phyloP scores from a whole-genome alignment of 2,888 invertebrate species.

The Luperina nickerlii region DNA sequence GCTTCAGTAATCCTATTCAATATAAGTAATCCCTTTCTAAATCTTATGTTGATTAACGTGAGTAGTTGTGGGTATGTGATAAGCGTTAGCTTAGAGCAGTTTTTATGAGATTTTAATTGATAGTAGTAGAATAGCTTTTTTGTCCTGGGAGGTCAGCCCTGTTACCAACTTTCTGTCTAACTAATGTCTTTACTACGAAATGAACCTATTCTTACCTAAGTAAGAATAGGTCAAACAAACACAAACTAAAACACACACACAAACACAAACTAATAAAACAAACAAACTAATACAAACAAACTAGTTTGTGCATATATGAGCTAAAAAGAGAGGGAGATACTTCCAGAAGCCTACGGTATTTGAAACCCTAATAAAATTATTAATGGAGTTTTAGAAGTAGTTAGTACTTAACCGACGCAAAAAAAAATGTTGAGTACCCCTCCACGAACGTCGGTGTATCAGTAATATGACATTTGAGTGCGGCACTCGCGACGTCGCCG shows the following conservation, averaged over 20 bases:
- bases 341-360: neutral
- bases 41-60: neutral
- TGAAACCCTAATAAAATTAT: neutral
- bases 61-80: no score
- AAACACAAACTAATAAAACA: no score
- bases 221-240: no score
- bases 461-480: conserved; percentile 87
- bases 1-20: neutral
- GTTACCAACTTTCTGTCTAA: neutral
- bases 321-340: neutral
- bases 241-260: no score
- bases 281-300: no score
- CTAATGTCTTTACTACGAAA: neutral
- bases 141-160: neutral
- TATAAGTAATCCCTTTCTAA: neutral
- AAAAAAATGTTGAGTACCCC: conserved; percentile 78
- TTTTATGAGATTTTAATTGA: neutral
- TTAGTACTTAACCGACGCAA: neutral
- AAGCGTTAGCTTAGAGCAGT: neutral
- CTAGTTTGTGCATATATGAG: neutral
- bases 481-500: conserved; percentile 80
- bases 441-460: conserved; percentile 74
- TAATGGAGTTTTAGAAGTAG: neutral
- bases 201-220: no score
- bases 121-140: neutral